A percentile compares a stretch with the other conserved stretches of the same genome.
Evolutionary conservation across 2,888 invertebrate species (phyloP).

Genomic region (Ichneumon xanthorius): DNA sequence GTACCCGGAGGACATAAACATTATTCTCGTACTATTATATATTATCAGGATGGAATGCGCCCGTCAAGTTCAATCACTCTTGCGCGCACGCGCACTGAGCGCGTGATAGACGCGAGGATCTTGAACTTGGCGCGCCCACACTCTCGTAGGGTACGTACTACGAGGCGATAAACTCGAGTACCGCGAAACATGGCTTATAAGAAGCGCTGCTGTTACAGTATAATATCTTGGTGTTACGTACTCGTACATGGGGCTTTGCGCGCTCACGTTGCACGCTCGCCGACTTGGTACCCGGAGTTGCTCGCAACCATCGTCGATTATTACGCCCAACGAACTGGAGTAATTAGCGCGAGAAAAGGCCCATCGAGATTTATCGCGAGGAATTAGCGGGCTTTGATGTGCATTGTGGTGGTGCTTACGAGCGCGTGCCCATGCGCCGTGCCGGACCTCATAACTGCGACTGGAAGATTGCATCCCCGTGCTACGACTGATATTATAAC

Average conservation of each 20-base stretch:
- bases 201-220: slow-evolving; percentile 6
- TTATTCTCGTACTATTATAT: too few species aligned
- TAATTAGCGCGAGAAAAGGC: slow-evolving; percentile 77
- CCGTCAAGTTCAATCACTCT: slow-evolving; percentile 16
- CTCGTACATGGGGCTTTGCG: slow-evolving; percentile 49
- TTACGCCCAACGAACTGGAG: slow-evolving; percentile 71
- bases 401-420: slow-evolving; percentile 31
- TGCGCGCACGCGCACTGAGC: background rate
- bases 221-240: slow-evolving; percentile 22
- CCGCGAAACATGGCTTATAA: background rate
- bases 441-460: slow-evolving; percentile 40
- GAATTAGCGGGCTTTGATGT: slow-evolving; percentile 71
- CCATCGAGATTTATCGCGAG: slow-evolving; percentile 79
- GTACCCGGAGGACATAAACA: too few species aligned
- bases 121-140: slow-evolving; percentile 42
- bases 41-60: background rate
- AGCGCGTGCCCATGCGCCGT: slow-evolving; percentile 61
- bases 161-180: slow-evolving; percentile 2
- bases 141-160: background rate
- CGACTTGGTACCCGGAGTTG: background rate
- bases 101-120: slow-evolving; percentile 6
- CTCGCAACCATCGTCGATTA: slow-evolving; percentile 58
- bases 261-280: slow-evolving; percentile 35
- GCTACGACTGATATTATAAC: background rate
- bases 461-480: background rate